Evolutionary conservation across 2,888 invertebrate species (phyloP).

Genomic region (Serrognathus titanus): DNA sequence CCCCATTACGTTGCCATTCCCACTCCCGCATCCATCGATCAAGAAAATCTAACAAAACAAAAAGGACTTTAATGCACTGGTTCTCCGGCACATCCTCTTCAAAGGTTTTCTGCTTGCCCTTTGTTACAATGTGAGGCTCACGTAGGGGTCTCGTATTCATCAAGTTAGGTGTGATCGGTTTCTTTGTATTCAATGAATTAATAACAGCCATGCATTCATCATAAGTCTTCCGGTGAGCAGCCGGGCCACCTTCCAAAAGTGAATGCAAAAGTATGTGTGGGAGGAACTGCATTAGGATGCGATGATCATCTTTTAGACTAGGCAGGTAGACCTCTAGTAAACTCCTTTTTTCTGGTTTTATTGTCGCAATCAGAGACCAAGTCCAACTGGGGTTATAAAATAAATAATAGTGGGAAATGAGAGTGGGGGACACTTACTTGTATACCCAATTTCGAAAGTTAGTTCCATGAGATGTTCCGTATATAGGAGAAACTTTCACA

Average conservation of each 20-base stretch:
- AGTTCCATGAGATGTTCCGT: constrained; percentile 64
- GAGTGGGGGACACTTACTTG: constrained; percentile 49
- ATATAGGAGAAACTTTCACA: constrained; percentile 57
- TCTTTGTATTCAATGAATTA: constrained; percentile 33
- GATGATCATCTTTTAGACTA: constrained; percentile 70
- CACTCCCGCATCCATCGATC: constrained; percentile 71
- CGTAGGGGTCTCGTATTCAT: constrained; percentile 5
- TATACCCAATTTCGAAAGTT: constrained; percentile 74
- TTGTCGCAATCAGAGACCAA: constrained; percentile 61
- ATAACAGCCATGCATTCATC: constrained; percentile 59
- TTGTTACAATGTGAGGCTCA: neutral
- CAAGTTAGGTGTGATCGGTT: constrained; percentile 4
- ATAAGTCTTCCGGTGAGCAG: constrained; percentile 49
- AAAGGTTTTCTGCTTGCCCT: neutral
- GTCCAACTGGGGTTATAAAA: constrained; percentile 58
- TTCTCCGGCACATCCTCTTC: constrained; percentile 40
- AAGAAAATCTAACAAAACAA: constrained; percentile 71
- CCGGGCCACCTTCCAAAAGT: constrained; percentile 52
- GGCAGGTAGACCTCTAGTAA: constrained; percentile 69
- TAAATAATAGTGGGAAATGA: too few species aligned
- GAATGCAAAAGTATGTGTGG: constrained; percentile 71
- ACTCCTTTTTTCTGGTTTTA: constrained; percentile 58
- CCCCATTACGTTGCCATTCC: constrained; percentile 44
- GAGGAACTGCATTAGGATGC: constrained; percentile 68
- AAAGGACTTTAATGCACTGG: constrained; percentile 66